Percentiles rank a stretch among this genome's conserved stretches.
Evolutionary conservation across 2,797 vertebrate species (phyloP).

Genomic region (Thaleichthys pacificus): DNA sequence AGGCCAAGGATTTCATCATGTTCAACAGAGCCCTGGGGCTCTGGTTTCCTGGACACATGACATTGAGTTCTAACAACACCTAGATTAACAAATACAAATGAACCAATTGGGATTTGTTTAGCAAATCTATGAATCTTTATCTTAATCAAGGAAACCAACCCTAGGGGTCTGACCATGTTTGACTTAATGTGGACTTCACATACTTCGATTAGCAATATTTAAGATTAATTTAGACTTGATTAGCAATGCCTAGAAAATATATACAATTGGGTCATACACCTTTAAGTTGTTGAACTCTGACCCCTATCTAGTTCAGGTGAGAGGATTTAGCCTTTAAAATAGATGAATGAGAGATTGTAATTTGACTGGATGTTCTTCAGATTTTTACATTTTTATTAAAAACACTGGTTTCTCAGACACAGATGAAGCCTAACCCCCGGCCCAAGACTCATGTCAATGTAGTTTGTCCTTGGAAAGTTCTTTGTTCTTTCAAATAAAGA

Average conservation of each 20-base stretch:
- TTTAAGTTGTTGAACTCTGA: background rate
- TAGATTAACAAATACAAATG: background rate
- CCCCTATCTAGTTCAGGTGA: background rate
- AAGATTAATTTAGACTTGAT: conserved; percentile 1
- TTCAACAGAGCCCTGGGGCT: background rate
- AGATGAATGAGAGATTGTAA: background rate
- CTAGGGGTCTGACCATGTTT: background rate
- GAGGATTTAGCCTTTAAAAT: background rate
- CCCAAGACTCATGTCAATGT: too few relatives aligned
- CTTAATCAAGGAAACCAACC: background rate
- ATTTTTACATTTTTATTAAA: conserved; percentile 13
- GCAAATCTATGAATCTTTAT: too few relatives aligned
- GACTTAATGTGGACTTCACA: background rate
- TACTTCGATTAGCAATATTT: background rate
- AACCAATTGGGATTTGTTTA: too few relatives aligned
- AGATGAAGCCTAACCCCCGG: background rate
- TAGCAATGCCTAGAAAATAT: background rate
- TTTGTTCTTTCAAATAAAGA: background rate
- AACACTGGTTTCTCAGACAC: conserved; percentile 1
- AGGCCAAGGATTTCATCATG: background rate
- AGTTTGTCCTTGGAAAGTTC: too few relatives aligned
- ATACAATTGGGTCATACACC: background rate
- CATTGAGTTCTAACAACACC: background rate
- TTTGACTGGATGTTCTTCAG: background rate
- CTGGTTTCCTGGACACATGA: background rate